phyloP scores from a whole-genome alignment of 2,113 vertebrate genomes.

The Lepus timidus region DNA sequence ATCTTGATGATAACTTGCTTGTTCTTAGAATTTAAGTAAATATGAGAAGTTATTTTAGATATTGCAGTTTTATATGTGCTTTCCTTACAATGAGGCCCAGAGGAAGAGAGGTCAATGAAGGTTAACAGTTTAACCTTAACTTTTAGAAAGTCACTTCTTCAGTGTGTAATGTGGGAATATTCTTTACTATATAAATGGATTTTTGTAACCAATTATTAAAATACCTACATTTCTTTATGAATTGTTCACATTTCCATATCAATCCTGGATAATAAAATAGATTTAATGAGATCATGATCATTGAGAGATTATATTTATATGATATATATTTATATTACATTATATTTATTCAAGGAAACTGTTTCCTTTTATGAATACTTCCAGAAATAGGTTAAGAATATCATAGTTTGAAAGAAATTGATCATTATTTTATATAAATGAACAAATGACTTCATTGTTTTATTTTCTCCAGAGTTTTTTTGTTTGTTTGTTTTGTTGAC shows the following conservation, averaged over 20 bases:
- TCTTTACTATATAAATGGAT: conserved; percentile 30
- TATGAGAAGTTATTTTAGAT: not conserved
- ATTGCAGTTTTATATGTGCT: not conserved
- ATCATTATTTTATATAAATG: not conserved
- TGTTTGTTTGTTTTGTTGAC: too few relatives aligned
- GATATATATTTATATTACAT: not conserved
- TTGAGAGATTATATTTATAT: not conserved
- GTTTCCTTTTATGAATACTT: conserved; percentile 5
- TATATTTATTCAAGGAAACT: conserved; percentile 3
- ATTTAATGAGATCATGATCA: not conserved
- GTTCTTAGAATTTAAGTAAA: not conserved
- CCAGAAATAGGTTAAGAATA: not conserved
- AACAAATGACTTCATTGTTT: conserved; percentile 23
- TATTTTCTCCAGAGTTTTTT: not conserved
- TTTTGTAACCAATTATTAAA: conserved; percentile 58
- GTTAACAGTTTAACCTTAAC: not conserved
- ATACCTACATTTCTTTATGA: not conserved
- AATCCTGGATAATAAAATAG: not conserved
- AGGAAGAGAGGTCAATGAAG: not conserved
- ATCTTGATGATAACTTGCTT: not conserved
- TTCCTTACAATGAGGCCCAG: not conserved
- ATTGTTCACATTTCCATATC: not conserved
- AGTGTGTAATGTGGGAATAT: conserved; percentile 19
- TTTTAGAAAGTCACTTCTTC: conserved; percentile 51
- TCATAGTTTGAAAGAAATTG: not conserved